Percentiles rank a stretch among this genome's conserved stretches.
These are phyloP conservation scores for Oryzias javanicus DNA, from an alignment of 2,113 vertebrate species.

Conservation along the genomic window DNA sequence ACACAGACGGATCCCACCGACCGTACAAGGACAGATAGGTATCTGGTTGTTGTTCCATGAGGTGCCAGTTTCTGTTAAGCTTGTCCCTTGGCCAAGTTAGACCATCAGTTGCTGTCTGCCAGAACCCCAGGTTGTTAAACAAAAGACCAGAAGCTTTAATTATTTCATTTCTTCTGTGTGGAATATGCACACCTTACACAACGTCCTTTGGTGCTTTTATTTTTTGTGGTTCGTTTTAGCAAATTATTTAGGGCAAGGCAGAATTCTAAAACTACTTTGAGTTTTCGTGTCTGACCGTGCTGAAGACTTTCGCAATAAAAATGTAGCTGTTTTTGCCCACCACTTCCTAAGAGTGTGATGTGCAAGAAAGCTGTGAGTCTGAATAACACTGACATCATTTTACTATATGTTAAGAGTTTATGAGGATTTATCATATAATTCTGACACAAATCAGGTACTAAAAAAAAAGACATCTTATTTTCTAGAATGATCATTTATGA, in stretches of 20 bases:
- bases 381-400: constrained; percentile 18
- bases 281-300: constrained; percentile 12
- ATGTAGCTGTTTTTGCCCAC: constrained; percentile 34
- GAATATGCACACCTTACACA: constrained; percentile 10
- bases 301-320: constrained; percentile 13
- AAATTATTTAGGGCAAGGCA: not conserved
- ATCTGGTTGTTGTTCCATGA: constrained; percentile 20
- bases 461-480: constrained; percentile 11
- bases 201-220: not conserved
- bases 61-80: constrained; percentile 16
- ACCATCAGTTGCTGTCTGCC: constrained; percentile 17
- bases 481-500: not conserved
- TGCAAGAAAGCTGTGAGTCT: constrained; percentile 6
- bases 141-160: constrained; percentile 5
- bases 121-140: constrained; percentile 7
- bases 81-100: constrained; percentile 13
- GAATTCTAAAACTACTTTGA: not conserved
- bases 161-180: constrained; percentile 1
- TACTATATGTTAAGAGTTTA: not conserved
- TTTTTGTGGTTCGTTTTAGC: not conserved
- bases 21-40: constrained; percentile 14
- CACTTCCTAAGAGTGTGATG: constrained; percentile 17
- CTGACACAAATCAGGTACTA: constrained; percentile 5
- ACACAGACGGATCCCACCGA: constrained; percentile 20
- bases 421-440: not conserved